Evolutionary conservation across 64 coral and sea anemone species (phyloP), one percentile per base, ranked within the genome.

Genomic region (Montipora capricornis): DNA sequence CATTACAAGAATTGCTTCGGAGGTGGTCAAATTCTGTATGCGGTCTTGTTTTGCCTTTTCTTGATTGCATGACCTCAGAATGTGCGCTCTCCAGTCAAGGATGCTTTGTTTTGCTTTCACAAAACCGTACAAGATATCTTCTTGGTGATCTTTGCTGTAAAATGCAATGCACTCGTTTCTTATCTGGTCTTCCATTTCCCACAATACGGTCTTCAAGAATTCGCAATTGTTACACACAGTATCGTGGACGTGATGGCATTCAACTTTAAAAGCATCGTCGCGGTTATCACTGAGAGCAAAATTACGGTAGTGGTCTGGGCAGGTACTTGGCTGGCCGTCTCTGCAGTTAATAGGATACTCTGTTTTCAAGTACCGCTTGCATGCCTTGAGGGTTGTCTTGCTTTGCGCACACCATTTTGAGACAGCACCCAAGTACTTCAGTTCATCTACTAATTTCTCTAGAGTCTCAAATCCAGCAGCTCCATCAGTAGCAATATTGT

Each of bases 341-440:
- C 19, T 55, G 37, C 89, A 90, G 47, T 90, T 29, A 29, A 29
- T 47, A n/a, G 55, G 81, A 75, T 93, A 87, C 49, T 79, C 74
- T 26, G 82, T 93, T 79, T 87, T 93, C 8, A 93, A 60, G 67
- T 93, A 93, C 0, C 46, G 52, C 50, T 87, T 93, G 19, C 68
- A 74, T 59, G 37, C 29, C 29, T 29, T 29, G 29, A 29, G 29
- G 29, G 29, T 29, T 29, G 29, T 29, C 29, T 29, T 29, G 29
- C 29, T 29, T 29, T 29, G 29, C 29, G 29, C 29, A 29, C 29
- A 29, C 29, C 29, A 29, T 29, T 29, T 29, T 29, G 29, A 29
- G 29, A 29, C 1, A 29, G 29, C 29, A 29, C 29, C 29, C 29
- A 29, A 29, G 29, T 1, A 29, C 29, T 29, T 29, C 29, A 29